Base-by-base conservation (phyloP, 2,888 invertebrate genomes). In the Allophyes oxyacanthae region DNA sequence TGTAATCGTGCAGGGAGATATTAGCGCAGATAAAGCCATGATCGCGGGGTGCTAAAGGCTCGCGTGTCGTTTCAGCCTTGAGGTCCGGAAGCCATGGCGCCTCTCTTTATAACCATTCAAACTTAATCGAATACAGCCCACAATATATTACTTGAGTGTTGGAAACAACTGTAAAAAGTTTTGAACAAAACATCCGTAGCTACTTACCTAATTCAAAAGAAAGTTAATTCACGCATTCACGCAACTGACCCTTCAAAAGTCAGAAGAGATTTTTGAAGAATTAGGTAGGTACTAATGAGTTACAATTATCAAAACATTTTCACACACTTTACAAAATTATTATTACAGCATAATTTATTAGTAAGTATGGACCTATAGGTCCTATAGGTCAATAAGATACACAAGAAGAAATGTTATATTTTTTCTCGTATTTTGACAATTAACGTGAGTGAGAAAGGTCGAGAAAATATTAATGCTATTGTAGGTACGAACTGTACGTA, bases 51-150 rank as follows among this genome's bases (percentile, higher is more conserved):
- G 80, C 67, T 55, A 69, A 70, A 75, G 72, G 79, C 64, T 91
- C 76, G 92, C 92, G 92, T 92, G 92, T 76, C 81, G 60, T 64
- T 59, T 37, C 77, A 81, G 70, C 91, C 91, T 90, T 88, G 86
- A 72, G 59, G 60, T 63, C 58, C 72, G 74, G 67, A 69, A 77
- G 63, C 64, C 67, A 54, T 15, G 75, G 72, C 64, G 78, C 71
- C 79, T 78, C 75, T 81, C 78, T 87, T 87, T 89, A 89, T 87
- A 82, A 81, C 86, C 78, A 87, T 89, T 86, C 87, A 79, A 87
- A 87, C 80, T 88, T 88, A 89, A 89, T 89, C 87, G 83, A 86
- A 86, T 82, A 86, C 85, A 78, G 81, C 79, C 75, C 59, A 78
- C 80, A 75, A 81, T 82, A 85, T 79, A 81, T 82, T 77, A 79